These are phyloP conservation scores for Horisme vitalbata DNA, from an alignment of 2,888 invertebrate genomes.

Conservation along the genomic window DNA sequence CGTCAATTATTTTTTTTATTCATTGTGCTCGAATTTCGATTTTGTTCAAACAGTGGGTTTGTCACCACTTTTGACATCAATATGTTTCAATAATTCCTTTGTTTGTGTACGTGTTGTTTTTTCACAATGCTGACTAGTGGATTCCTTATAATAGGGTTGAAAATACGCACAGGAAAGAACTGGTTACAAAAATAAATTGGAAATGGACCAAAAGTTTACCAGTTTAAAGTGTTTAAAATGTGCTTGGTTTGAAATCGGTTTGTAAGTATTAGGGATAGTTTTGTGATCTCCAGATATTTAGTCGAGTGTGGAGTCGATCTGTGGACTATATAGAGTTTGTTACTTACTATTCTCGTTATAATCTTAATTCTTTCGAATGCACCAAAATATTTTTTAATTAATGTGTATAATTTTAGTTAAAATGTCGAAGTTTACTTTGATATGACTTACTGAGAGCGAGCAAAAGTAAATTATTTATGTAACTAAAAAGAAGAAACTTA, in stretches of 20 bases:
- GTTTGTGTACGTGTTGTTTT: too few relatives aligned
- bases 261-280: slow-evolving; percentile 65
- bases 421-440: background rate
- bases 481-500: too few relatives aligned
- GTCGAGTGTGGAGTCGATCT: slow-evolving; percentile 63
- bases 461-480: too few relatives aligned
- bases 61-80: too few relatives aligned
- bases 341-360: slow-evolving; percentile 28
- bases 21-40: too few relatives aligned
- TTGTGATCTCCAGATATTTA: slow-evolving; percentile 73
- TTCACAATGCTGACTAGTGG: too few relatives aligned
- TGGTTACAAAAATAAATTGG: background rate
- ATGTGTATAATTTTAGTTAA: background rate
- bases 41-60: too few relatives aligned
- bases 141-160: too few relatives aligned
- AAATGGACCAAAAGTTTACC: slow-evolving; percentile 7
- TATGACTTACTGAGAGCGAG: too few relatives aligned
- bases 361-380: slow-evolving; percentile 26
- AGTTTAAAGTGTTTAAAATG: background rate
- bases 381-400: slow-evolving; percentile 30
- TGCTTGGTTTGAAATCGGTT: slow-evolving; percentile 11
- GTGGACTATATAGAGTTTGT: slow-evolving; percentile 47
- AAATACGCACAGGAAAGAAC: background rate
- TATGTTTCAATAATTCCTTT: too few relatives aligned
- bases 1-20: too few relatives aligned